Conservation (phyloP, 1,140 invertebrate species). For the Hyposmocoma kahamanoa region DNA sequence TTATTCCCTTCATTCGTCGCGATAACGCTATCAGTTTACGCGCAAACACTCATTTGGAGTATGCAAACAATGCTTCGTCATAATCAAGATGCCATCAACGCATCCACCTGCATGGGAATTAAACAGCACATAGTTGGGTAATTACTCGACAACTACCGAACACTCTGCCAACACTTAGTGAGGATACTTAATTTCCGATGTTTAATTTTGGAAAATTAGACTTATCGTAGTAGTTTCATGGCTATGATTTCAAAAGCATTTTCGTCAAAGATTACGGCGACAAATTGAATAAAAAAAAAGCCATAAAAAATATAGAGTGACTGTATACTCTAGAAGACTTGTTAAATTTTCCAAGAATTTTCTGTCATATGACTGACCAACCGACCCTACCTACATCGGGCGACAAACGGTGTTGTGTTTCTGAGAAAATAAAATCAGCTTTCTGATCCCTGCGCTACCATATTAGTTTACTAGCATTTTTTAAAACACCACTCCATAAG, state of each 20-base stretch:
- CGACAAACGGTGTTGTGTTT: conserved; percentile 33
- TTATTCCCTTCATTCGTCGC: conserved; percentile 50
- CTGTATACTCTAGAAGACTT: too few relatives aligned
- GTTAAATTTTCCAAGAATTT: conserved; percentile 9
- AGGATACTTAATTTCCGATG: neutral
- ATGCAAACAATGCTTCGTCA: conserved; percentile 53
- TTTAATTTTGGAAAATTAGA: too few relatives aligned
- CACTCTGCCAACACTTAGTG: neutral
- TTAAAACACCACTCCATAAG: conserved; percentile 23
- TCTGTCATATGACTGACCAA: conserved; percentile 20
- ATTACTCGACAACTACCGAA: neutral
- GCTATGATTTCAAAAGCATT: too few relatives aligned
- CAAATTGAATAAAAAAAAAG: too few relatives aligned
- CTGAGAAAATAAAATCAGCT: conserved; percentile 54
- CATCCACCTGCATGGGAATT: neutral
- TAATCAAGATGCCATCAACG: conserved; percentile 46
- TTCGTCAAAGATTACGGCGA: too few relatives aligned
- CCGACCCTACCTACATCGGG: conserved; percentile 17
- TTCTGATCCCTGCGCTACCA: conserved; percentile 47
- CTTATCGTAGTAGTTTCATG: too few relatives aligned
- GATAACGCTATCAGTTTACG: conserved; percentile 44
- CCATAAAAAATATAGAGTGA: too few relatives aligned
- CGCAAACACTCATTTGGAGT: conserved; percentile 62
- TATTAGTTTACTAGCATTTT: conserved; percentile 60
- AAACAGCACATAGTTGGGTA: neutral